Base-by-base conservation (phyloP, 2,888 invertebrate species). In the Tetrapedia diversipes region DNA sequence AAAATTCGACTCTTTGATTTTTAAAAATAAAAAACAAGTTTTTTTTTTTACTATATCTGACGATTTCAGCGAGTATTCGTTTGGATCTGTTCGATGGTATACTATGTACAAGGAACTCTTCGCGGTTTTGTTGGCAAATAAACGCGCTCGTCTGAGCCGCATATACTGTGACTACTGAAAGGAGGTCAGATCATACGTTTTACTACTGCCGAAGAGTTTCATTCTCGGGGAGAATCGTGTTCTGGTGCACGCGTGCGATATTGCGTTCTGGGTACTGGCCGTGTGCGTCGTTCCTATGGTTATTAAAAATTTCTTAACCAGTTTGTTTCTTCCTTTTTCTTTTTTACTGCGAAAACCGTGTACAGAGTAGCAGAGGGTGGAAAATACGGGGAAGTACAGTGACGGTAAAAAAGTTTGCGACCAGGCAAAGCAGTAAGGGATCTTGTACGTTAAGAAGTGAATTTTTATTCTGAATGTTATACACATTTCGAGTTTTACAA, bases 171-270 rank as follows among this genome's bases (percentile, higher is more conserved):
- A 68, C 60, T 60, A 67, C 72, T 56, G 67, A 67, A 68, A 66
- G 32, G 24, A 53, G 71, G 71, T 60, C 66, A 32, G 16, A 66
- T 71, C 59, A 43, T 71, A 71, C 34, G 45, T 59, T 66, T 66
- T 66, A 59, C 59, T 66, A 66, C 66, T 66, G 16, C 59, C n/a
- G 53, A 59, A 66, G 57, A 59, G 59, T 71, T 70, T 65, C 66
- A 64, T 70, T 70, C 64, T 43, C 39, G 22, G 22, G n/a, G 45
- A 29, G n/a, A 54, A 63, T 64, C 37, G 34, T 54, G 63, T 54
- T 32, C 37, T 37, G n/a, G n/a, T 32, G n/a, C 43, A 19, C 41
- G 43, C 34, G 51, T 53, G 27, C 47, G 43, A 71, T 71, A 66
- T 71, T 71, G 41, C 68, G 43, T 24, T n/a, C 68, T 37, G 41